Percentiles rank a stretch among this genome's conserved stretches.
phyloP scores from a whole-genome alignment of 2,113 vertebrate genomes.

The Psophia crepitans region DNA sequence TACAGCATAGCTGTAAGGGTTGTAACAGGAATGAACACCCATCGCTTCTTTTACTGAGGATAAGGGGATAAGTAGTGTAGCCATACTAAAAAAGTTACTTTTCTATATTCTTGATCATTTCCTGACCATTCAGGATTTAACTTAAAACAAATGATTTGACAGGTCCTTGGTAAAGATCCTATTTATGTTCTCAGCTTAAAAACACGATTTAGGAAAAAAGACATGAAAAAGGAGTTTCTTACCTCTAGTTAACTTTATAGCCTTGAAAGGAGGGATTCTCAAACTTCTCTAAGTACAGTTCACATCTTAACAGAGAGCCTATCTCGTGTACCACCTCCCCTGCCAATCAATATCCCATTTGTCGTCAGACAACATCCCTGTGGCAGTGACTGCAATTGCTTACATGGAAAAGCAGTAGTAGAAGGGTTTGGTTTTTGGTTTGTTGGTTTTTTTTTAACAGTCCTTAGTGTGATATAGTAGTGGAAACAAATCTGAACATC shows the following conservation, averaged over 20 bases:
- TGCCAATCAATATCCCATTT: background rate
- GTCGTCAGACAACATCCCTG: background rate
- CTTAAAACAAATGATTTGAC: background rate
- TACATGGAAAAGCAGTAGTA: background rate
- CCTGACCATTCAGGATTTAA: background rate
- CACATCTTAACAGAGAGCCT: background rate
- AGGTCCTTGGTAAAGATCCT: background rate
- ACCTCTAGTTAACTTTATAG: background rate
- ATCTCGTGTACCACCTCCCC: background rate
- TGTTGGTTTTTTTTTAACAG: background rate
- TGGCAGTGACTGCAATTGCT: background rate
- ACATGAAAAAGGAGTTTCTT: background rate
- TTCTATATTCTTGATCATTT: background rate
- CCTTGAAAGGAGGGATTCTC: background rate
- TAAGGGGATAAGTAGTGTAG: background rate
- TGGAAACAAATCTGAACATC: background rate
- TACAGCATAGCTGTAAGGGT: background rate
- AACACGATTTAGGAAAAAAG: background rate
- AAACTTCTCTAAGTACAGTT: background rate
- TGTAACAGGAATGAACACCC: background rate
- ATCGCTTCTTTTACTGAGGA: background rate
- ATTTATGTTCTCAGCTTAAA: constrained; percentile 1
- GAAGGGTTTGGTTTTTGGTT: background rate
- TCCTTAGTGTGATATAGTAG: background rate
- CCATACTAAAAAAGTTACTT: background rate